Conservation (phyloP, 2,113 vertebrate species). For the Pleuronectes platessa region DNA sequence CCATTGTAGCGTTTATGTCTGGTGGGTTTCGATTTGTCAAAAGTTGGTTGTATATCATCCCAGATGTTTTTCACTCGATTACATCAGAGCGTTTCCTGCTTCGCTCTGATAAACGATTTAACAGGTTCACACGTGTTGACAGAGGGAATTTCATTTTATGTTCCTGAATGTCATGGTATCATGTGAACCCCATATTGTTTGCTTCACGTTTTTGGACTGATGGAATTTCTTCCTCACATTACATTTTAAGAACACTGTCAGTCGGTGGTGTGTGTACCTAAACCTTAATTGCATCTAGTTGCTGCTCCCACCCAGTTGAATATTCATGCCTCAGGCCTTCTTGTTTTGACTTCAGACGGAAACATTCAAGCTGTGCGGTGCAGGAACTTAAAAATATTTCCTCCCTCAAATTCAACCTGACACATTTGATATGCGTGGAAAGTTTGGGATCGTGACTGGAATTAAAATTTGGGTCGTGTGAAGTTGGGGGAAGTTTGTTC, state of each 20-base stretch:
- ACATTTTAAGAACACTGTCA: too few relatives aligned
- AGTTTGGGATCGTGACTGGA: not conserved
- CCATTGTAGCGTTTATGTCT: not conserved
- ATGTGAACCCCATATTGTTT: not conserved
- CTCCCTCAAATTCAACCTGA: not conserved
- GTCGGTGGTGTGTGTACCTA: not conserved
- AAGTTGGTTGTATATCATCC: not conserved
- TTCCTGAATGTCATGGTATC: not conserved
- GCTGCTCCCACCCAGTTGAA: not conserved
- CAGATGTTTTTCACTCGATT: not conserved
- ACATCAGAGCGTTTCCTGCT: slow-evolving; percentile 1
- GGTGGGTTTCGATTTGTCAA: not conserved
- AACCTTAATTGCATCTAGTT: not conserved
- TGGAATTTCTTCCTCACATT: too few relatives aligned
- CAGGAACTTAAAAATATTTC: not conserved
- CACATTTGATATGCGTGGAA: not conserved
- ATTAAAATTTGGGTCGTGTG: not conserved
- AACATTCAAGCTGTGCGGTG: not conserved
- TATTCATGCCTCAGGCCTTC: not conserved
- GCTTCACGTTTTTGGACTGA: not conserved
- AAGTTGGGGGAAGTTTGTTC: not conserved
- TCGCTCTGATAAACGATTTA: not conserved
- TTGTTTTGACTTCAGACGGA: not conserved
- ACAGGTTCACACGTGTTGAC: not conserved
- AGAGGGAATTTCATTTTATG: not conserved